Conservation (phyloP, 2,797 vertebrate species). For the Falco naumanni region DNA sequence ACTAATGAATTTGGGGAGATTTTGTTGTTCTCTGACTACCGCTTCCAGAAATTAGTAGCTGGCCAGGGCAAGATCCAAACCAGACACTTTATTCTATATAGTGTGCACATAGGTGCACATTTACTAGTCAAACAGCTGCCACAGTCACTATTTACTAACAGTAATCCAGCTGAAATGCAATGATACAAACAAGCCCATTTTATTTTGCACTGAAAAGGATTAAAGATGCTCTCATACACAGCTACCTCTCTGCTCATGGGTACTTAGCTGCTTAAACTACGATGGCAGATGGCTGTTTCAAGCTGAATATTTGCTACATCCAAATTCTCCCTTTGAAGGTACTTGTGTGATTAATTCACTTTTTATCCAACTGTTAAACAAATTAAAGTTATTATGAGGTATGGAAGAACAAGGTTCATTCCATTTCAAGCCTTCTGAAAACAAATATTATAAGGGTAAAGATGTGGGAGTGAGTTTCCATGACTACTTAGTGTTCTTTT, state of each 20-base stretch:
- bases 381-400: slow-evolving; percentile 24
- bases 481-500: slow-evolving; percentile 6
- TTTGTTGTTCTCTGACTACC: neutral
- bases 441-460: neutral
- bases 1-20: neutral
- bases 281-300: neutral
- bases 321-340: slow-evolving; percentile 15
- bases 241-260: neutral
- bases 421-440: slow-evolving; percentile 5
- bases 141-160: neutral
- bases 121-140: neutral
- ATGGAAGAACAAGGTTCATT: neutral
- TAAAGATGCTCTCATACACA: neutral
- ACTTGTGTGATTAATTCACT: neutral
- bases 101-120: neutral
- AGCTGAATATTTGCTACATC: neutral
- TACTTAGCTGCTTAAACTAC: neutral
- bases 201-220: neutral
- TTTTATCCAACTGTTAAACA: slow-evolving; percentile 49
- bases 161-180: neutral
- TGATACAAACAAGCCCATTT: neutral
- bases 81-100: neutral
- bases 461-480: slow-evolving; percentile 18
- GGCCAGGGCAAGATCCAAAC: too few species aligned
- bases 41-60: neutral